These are phyloP conservation scores for Harpalus rufipes DNA, from an alignment of 2,888 invertebrate species.

Conservation along the genomic window DNA sequence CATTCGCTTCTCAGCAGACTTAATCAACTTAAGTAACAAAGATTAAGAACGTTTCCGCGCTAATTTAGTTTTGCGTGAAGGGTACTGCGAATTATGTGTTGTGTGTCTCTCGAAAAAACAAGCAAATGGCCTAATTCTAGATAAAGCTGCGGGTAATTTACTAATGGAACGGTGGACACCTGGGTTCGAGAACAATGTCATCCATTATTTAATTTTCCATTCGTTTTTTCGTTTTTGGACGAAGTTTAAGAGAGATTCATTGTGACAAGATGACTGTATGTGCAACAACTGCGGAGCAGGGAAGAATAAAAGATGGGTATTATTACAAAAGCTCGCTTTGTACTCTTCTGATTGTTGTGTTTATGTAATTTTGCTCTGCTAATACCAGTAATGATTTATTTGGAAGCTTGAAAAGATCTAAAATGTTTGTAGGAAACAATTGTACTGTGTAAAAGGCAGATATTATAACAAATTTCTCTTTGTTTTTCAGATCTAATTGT, in stretches of 20 bases:
- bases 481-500: too few species aligned
- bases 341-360: too few species aligned
- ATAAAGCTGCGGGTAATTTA: constrained; percentile 56
- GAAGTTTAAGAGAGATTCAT: constrained; percentile 34
- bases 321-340: constrained; percentile 10
- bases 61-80: constrained; percentile 61
- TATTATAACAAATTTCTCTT: too few species aligned
- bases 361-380: too few species aligned
- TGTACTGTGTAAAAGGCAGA: too few species aligned
- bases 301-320: constrained; percentile 6
- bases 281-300: constrained; percentile 27
- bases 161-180: constrained; percentile 61
- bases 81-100: constrained; percentile 56
- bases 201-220: constrained; percentile 58
- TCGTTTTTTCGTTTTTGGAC: constrained; percentile 30
- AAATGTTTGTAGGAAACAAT: too few species aligned
- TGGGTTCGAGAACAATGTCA: constrained; percentile 52
- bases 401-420: too few species aligned
- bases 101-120: constrained; percentile 55
- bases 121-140: constrained; percentile 58
- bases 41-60: constrained; percentile 54
- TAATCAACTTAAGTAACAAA: constrained; percentile 60
- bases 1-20: constrained; percentile 40
- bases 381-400: too few species aligned
- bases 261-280: constrained; percentile 42